Percentiles rank a stretch among this genome's conserved stretches.
Evolutionary conservation across 2,113 vertebrate species (phyloP).

Genomic region (Phaethornis superciliosus): DNA sequence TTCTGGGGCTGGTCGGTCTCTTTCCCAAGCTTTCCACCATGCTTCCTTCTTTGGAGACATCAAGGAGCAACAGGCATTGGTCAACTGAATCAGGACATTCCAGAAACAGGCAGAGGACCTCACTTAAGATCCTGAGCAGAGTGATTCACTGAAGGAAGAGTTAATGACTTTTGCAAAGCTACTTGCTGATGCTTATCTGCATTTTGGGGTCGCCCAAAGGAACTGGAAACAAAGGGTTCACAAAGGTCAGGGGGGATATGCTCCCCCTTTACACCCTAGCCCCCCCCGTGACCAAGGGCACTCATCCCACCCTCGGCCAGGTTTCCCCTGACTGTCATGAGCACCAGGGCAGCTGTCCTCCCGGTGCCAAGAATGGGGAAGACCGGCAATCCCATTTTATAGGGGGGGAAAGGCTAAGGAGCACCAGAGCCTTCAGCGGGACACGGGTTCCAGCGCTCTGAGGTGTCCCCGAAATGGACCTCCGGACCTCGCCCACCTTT

Average conservation of each 20-base stretch:
- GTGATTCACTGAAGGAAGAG: not conserved
- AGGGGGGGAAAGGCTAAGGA: fast-evolving
- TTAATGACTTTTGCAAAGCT: not conserved
- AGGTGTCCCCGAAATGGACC: no score
- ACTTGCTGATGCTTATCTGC: not conserved
- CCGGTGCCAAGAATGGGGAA: fast-evolving
- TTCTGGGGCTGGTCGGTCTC: not conserved
- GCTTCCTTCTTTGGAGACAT: not conserved
- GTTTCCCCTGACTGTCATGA: fast-evolving
- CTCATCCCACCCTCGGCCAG: fast-evolving
- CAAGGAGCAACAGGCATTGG: not conserved
- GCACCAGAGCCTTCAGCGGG: fast-evolving
- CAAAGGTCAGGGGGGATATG: fast-evolving
- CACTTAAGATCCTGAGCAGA: not conserved
- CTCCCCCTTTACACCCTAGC: fast-evolving
- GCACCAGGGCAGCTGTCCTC: not conserved
- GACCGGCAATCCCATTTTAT: not conserved
- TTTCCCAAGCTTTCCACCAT: not conserved
- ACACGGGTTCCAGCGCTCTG: no score
- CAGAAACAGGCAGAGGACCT: not conserved
- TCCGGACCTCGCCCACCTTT: not conserved
- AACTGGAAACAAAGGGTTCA: no score
- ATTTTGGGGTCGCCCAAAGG: not conserved
- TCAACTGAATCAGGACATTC: not conserved
- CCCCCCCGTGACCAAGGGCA: not conserved